Percentiles rank a stretch among this genome's conserved stretches.
Evolutionary conservation across 2,888 invertebrate species (phyloP).

Genomic region (Vandiemenella viatica): DNA sequence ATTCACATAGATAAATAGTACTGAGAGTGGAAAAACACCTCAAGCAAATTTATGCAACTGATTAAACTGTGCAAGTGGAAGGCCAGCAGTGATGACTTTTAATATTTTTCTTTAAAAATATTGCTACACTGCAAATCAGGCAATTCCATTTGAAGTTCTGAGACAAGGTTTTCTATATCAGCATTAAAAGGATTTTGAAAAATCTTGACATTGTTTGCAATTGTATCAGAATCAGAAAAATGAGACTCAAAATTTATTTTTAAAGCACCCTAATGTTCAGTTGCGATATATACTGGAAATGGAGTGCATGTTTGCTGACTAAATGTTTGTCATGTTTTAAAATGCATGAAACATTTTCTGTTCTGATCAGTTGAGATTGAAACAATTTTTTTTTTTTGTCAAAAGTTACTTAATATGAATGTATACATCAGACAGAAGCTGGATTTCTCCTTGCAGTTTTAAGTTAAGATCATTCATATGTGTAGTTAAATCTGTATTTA

Average conservation of each 20-base stretch:
- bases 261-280: background rate
- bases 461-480: too few relatives aligned
- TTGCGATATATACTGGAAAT: background rate
- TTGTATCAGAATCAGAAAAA: background rate
- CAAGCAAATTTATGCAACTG: background rate
- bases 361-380: background rate
- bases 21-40: background rate
- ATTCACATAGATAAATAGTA: too few relatives aligned
- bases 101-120: constrained; percentile 10
- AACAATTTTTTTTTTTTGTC: too few relatives aligned
- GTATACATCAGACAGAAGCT: too few relatives aligned
- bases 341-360: too few relatives aligned
- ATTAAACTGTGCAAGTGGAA: background rate
- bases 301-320: background rate
- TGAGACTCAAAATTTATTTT: background rate
- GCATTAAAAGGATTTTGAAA: constrained; percentile 18
- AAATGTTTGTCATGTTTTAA: background rate
- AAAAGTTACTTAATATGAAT: too few relatives aligned
- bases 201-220: constrained; percentile 4
- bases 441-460: too few relatives aligned
- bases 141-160: constrained; percentile 18
- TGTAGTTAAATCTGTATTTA: too few relatives aligned
- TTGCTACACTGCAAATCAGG: constrained; percentile 17
- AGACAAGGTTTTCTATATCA: constrained; percentile 16
- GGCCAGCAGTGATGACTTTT: background rate